Percentiles rank a stretch among this genome's conserved stretches.
Evolutionary conservation across 2,888 invertebrate species (phyloP).

Genomic region (Drepanosiphum platanoidis): DNA sequence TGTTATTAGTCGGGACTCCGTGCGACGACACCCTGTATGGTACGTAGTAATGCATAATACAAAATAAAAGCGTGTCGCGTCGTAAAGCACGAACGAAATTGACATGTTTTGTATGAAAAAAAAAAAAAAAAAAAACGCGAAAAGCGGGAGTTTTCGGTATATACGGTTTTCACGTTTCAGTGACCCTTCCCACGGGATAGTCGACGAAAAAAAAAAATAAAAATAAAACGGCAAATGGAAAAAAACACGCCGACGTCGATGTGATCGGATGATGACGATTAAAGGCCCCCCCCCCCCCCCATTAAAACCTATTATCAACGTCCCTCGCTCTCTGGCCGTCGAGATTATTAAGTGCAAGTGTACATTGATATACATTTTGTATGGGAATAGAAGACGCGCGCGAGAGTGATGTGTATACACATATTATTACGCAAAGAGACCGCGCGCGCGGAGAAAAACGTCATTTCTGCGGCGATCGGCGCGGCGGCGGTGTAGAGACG

Average conservation of each 20-base stretch:
- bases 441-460: background rate
- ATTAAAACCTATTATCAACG: conserved; percentile 53
- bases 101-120: background rate
- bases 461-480: background rate
- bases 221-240: conserved; percentile 31
- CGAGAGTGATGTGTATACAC: background rate
- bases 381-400: conserved; percentile 11
- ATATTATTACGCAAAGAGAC: background rate
- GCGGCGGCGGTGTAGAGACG: background rate
- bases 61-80: background rate
- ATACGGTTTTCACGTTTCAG: conserved; percentile 32
- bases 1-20: too few species aligned
- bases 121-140: background rate
- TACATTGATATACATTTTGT: too few species aligned
- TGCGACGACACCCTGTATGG: too few species aligned
- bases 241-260: conserved; percentile 26
- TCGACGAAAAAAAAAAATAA: background rate
- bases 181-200: conserved; percentile 12
- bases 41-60: background rate
- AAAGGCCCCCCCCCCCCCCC: background rate
- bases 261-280: conserved; percentile 54
- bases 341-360: conserved; percentile 28
- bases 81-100: background rate
- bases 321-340: conserved; percentile 45
- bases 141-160: background rate